phyloP scores from a whole-genome alignment of 2,113 vertebrate species.

The Gobio gobio region DNA sequence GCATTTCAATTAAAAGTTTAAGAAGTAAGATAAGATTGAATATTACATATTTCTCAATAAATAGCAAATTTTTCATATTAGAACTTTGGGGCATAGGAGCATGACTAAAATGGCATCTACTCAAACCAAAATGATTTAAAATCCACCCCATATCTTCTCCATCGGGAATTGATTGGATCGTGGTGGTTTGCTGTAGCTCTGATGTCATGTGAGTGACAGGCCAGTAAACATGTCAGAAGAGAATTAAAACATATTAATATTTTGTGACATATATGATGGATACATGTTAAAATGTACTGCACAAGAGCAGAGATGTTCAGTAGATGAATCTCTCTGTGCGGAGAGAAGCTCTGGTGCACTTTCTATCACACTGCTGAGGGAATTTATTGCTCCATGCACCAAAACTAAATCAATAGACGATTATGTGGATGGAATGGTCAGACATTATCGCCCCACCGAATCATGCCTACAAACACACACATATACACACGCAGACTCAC shows the following conservation, averaged over 20 bases:
- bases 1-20: no score
- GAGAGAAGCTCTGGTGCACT: slow-evolving; percentile 36
- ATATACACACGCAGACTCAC: slow-evolving; percentile 31
- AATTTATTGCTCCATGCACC: slow-evolving; percentile 64
- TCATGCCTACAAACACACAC: slow-evolving; percentile 41
- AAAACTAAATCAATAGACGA: slow-evolving; percentile 65
- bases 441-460: slow-evolving; percentile 60
- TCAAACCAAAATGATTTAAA: background rate
- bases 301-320: background rate
- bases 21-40: no score
- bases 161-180: no score
- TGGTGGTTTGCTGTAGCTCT: no score
- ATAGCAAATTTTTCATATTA: background rate
- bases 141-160: background rate
- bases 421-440: slow-evolving; percentile 59
- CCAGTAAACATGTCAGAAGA: no score
- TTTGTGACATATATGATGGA: background rate
- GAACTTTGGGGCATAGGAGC: background rate
- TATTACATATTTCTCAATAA: background rate
- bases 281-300: background rate
- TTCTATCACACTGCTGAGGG: slow-evolving; percentile 45
- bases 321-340: background rate
- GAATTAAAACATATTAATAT: background rate
- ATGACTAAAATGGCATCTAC: background rate
- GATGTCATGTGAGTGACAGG: no score